phyloP scores from a whole-genome alignment of 2,888 invertebrate genomes.

The Cheilosia urbana region DNA sequence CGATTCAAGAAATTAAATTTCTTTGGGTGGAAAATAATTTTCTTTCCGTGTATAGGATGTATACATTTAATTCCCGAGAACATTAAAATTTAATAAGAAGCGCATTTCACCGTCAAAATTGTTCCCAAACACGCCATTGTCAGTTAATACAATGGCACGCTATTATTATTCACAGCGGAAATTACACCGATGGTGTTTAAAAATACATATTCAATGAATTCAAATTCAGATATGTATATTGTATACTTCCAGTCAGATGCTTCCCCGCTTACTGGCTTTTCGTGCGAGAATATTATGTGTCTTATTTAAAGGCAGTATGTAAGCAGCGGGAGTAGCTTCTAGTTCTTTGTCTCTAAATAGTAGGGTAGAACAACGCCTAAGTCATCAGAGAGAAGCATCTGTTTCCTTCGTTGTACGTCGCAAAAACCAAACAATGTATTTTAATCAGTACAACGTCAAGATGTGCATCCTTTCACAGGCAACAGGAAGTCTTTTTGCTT shows the following conservation, averaged over 20 bases:
- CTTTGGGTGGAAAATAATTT: too few relatives aligned
- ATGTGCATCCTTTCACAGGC: not conserved
- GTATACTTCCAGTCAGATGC: constrained; percentile 3
- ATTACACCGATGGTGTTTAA: constrained; percentile 16
- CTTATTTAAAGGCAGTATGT: not conserved
- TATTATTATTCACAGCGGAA: constrained; percentile 7
- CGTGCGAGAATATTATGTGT: not conserved
- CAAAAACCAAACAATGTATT: not conserved
- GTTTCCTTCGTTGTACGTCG: not conserved
- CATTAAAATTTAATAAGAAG: not conserved
- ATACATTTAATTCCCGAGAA: too few relatives aligned
- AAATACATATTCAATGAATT: constrained; percentile 36
- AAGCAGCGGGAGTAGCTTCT: not conserved
- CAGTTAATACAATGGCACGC: not conserved
- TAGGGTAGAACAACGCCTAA: not conserved
- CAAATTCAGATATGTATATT: not conserved
- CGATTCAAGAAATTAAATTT: too few relatives aligned
- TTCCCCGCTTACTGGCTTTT: not conserved
- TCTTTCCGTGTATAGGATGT: too few relatives aligned
- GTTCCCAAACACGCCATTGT: not conserved
- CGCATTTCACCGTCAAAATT: not conserved
- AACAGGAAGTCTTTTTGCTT: constrained; percentile 2
- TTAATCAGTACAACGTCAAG: constrained; percentile 1
- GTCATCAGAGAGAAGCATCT: not conserved
- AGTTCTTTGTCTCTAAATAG: not conserved